Percentiles rank a stretch among this genome's conserved stretches.
phyloP scores from a whole-genome alignment of 2,113 vertebrate species.

The Morphnarchus princeps region DNA sequence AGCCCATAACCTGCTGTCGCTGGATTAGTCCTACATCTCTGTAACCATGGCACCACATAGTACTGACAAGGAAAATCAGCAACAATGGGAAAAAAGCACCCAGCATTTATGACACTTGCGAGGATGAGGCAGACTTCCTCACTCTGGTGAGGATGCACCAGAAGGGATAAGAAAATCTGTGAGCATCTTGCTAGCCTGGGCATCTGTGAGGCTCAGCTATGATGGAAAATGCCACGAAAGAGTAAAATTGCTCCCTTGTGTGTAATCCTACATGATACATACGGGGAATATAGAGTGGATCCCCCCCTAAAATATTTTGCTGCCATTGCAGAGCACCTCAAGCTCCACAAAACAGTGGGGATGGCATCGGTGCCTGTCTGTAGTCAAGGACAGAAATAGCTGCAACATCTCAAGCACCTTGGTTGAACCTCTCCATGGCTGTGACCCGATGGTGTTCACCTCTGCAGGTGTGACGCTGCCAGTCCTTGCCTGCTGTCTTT shows the following conservation, averaged over 20 bases:
- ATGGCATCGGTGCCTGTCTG: neutral
- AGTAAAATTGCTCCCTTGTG: neutral
- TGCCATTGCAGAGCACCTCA: neutral
- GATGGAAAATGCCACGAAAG: neutral
- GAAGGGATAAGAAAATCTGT: neutral
- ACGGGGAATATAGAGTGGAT: neutral
- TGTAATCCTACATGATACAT: neutral
- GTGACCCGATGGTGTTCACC: neutral
- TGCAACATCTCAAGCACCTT: neutral
- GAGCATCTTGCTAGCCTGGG: neutral
- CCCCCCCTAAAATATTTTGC: neutral
- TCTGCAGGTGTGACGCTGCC: neutral
- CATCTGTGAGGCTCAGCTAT: neutral
- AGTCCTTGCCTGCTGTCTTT: neutral
- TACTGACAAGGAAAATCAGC: neutral
- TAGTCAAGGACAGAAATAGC: neutral
- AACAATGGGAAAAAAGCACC: neutral
- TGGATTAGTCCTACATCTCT: neutral
- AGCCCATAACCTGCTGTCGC: neutral
- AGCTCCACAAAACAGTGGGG: neutral
- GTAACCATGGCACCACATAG: neutral
- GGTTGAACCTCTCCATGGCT: accelerated
- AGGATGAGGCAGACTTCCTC: neutral
- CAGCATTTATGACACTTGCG: neutral
- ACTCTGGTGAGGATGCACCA: neutral